phyloP scores from a whole-genome alignment of 2,888 invertebrate genomes.

The Alentia gelatinosa region DNA sequence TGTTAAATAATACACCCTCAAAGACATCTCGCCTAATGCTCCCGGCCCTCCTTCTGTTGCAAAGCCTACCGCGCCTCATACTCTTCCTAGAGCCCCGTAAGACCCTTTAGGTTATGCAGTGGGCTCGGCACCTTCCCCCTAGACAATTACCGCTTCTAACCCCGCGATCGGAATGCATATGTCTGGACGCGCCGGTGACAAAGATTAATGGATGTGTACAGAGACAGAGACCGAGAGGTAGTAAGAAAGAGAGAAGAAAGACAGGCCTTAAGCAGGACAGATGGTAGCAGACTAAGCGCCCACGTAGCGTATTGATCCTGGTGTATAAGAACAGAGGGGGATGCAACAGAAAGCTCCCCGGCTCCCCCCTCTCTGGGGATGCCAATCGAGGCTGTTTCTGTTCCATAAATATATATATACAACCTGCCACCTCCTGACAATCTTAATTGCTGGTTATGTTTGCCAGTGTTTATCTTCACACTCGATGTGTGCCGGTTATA shows the following conservation, averaged over 20 bases:
- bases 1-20: no score
- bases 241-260: neutral
- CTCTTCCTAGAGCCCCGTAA: no score
- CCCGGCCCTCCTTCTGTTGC: no score
- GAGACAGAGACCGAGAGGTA: no score
- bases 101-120: no score
- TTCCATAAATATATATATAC: neutral
- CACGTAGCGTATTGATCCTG: neutral
- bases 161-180: neutral
- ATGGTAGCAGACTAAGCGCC: neutral
- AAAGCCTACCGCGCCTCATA: no score
- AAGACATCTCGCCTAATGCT: no score
- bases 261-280: neutral
- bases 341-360: neutral
- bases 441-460: constrained; percentile 3
- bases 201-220: neutral
- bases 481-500: constrained; percentile 4
- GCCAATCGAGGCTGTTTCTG: neutral
- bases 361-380: neutral
- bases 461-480: constrained; percentile 14
- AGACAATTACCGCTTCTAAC: neutral
- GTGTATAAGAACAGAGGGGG: neutral
- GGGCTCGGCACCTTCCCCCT: neutral
- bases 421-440: neutral
- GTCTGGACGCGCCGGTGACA: neutral